These are phyloP conservation scores for Suillia variegata DNA, from an alignment of 2,888 invertebrate genomes.

Conservation along the genomic window DNA sequence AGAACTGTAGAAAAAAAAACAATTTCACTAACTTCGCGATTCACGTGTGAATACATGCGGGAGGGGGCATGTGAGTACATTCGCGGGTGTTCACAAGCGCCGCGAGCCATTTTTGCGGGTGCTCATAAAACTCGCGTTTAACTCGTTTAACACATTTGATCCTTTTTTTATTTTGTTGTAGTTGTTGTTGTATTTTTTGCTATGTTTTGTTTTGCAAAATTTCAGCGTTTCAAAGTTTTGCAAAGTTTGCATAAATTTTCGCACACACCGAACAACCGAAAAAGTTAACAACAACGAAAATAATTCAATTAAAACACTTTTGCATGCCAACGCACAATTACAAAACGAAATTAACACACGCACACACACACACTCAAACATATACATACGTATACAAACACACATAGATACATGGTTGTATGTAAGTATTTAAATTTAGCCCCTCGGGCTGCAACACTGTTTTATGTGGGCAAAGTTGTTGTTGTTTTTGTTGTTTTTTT, in stretches of 20 bases:
- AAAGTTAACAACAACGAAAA: conserved; percentile 40
- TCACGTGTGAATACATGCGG: no score
- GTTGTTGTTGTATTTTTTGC: conserved; percentile 22
- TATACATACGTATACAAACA: neutral
- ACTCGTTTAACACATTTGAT: conserved; percentile 48
- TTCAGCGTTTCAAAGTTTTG: no score
- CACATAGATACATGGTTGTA: conserved; percentile 5
- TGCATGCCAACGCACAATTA: conserved; percentile 58
- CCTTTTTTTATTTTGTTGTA: conserved; percentile 21
- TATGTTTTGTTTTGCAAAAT: conserved; percentile 14
- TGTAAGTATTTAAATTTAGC: conserved; percentile 27
- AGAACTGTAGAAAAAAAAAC: no score
- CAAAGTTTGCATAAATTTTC: conserved; percentile 36
- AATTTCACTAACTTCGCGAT: no score
- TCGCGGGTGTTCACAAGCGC: no score
- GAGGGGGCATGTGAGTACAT: no score
- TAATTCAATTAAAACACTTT: conserved; percentile 61
- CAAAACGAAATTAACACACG: conserved; percentile 50
- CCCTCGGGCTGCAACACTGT: neutral
- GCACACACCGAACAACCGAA: conserved; percentile 21
- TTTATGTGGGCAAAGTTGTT: conserved; percentile 43
- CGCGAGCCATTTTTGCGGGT: no score
- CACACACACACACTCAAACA: neutral
- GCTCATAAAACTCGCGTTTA: conserved; percentile 43
- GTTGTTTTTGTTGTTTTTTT: no score